Conservation (phyloP, 2,113 vertebrate species). For the Pheucticus melanocephalus region DNA sequence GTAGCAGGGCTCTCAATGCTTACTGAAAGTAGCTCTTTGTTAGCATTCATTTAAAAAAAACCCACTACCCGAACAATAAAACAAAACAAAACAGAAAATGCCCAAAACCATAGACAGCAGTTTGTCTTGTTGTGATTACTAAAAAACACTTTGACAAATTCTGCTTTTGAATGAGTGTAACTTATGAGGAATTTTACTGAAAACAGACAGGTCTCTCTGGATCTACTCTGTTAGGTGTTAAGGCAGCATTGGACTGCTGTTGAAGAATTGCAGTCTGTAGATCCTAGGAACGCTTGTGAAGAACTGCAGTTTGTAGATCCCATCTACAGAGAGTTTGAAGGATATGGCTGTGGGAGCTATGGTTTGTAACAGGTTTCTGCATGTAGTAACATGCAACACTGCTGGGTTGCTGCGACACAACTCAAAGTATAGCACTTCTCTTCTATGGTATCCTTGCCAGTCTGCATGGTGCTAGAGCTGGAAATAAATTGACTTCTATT, state of each 20-base stretch:
- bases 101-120: not conserved
- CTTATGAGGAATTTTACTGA: not conserved
- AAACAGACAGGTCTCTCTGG: not conserved
- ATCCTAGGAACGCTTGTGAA: not conserved
- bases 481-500: not conserved
- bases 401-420: slow-evolving; percentile 16
- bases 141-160: not conserved
- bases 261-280: not conserved
- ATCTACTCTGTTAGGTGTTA: not conserved
- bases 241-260: not conserved
- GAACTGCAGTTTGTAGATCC: not conserved
- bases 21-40: not conserved
- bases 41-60: not conserved
- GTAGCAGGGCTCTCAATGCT: not conserved
- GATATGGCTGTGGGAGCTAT: not conserved
- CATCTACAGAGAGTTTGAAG: not conserved
- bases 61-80: fast-evolving
- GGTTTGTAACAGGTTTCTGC: slow-evolving; percentile 15
- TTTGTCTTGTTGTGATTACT: not conserved
- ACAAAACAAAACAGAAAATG: not conserved
- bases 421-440: not conserved
- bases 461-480: not conserved
- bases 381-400: not conserved
- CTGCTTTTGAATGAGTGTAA: not conserved
- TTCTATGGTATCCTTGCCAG: not conserved